Percentiles rank a stretch among this genome's conserved stretches.
Evolutionary conservation across 2,797 vertebrate species (phyloP).

Genomic region (Bradypus variegatus): DNA sequence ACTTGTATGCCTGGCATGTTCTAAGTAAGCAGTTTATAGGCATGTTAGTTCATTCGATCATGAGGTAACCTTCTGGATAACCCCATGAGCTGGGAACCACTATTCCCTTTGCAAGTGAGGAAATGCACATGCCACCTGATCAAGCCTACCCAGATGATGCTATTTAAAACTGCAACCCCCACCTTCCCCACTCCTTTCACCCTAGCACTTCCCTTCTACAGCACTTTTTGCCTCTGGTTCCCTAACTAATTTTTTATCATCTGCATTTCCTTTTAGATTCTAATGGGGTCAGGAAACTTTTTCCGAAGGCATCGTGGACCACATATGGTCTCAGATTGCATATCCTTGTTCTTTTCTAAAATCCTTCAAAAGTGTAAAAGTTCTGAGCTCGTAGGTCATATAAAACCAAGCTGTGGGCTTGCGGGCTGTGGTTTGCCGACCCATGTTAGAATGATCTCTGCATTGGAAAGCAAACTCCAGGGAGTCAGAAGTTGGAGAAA

Average conservation of each 20-base stretch:
- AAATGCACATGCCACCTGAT: neutral
- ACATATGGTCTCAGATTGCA: neutral
- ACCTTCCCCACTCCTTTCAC: neutral
- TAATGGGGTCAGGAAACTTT: neutral
- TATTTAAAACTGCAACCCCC: neutral
- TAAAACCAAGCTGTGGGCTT: neutral
- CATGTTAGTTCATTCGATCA: neutral
- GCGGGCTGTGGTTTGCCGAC: neutral
- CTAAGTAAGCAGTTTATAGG: neutral
- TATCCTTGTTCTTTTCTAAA: neutral
- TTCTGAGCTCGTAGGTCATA: neutral
- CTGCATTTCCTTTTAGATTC: neutral
- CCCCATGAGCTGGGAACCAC: neutral
- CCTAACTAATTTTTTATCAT: neutral
- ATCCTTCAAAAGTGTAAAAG: constrained; percentile 6
- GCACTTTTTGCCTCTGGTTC: neutral
- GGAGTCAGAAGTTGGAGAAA: neutral
- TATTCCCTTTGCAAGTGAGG: neutral
- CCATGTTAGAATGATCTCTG: neutral
- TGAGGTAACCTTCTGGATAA: neutral
- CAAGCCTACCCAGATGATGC: neutral
- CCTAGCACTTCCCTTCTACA: neutral
- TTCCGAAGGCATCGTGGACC: neutral
- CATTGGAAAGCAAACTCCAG: neutral
- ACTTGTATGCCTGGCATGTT: neutral